Percentiles rank a stretch among this genome's conserved stretches.
These are phyloP conservation scores for Ianthella basta DNA, from an alignment of 37 sponge, comb jelly and placozoan species.

Conservation along the genomic window DNA sequence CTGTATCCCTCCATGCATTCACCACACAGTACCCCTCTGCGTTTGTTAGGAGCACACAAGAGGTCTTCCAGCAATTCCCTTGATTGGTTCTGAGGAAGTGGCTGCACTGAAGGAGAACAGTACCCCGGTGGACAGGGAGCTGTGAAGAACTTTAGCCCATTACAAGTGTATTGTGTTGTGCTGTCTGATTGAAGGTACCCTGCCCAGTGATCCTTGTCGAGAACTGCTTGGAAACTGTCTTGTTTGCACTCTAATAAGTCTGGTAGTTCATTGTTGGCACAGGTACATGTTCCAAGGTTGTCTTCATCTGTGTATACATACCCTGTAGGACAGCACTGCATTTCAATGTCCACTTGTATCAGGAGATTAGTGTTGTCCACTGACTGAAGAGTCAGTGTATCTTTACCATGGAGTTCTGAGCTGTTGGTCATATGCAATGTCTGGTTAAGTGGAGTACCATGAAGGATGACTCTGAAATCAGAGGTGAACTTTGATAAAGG, in stretches of 20 bases:
- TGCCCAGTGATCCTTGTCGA: neutral
- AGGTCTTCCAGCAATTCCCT: neutral
- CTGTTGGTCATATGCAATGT: too few species aligned
- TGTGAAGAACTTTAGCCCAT: neutral
- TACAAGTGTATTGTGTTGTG: neutral
- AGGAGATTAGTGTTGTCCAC: too few species aligned
- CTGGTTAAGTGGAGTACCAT: too few species aligned
- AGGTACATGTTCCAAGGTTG: neutral
- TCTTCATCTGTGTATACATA: neutral
- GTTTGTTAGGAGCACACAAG: neutral
- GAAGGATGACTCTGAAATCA: too few species aligned
- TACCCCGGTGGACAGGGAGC: neutral
- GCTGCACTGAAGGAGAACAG: neutral
- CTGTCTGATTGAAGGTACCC: neutral
- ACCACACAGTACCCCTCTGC: slow-evolving; percentile 7
- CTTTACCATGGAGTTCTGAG: too few species aligned
- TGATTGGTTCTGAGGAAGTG: neutral
- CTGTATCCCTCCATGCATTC: slow-evolving; percentile 16
- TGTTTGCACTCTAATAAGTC: neutral
- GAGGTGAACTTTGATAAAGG: too few species aligned
- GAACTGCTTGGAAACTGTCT: neutral
- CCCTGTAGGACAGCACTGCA: slow-evolving; percentile 21
- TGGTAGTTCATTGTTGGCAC: neutral
- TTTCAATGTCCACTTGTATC: too few species aligned
- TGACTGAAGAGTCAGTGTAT: too few species aligned